Percentiles rank a stretch among this genome's conserved stretches.
These are phyloP conservation scores for Takifugu rubripes DNA, from an alignment of 2,797 vertebrate genomes.

Conservation along the genomic window DNA sequence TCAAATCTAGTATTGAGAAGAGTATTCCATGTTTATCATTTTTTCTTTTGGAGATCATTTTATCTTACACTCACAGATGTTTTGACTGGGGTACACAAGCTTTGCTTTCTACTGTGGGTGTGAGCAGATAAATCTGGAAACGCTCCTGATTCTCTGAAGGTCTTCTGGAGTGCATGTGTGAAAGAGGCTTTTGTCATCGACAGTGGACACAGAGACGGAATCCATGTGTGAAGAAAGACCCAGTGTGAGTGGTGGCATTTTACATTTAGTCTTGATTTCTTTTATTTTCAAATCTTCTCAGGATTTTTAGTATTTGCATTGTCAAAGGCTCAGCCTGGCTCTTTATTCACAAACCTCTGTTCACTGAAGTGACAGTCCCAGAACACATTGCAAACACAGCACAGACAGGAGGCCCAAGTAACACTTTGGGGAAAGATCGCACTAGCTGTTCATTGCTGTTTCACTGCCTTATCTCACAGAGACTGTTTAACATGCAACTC, in stretches of 20 bases:
- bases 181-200: no score
- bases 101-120: no score
- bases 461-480: constrained; percentile 73
- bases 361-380: constrained; percentile 48
- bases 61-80: no score
- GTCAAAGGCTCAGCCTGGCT: constrained; percentile 24
- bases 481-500: constrained; percentile 54
- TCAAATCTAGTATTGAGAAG: no score
- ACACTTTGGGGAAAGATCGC: constrained; percentile 43
- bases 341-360: constrained; percentile 70
- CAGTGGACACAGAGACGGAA: no score
- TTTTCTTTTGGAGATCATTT: no score
- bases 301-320: neutral
- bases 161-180: no score
- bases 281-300: neutral
- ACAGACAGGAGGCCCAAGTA: constrained; percentile 44
- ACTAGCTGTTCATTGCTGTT: constrained; percentile 73
- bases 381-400: constrained; percentile 40
- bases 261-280: constrained; percentile 22
- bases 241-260: constrained; percentile 16
- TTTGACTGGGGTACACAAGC: no score
- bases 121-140: no score
- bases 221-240: constrained; percentile 67
- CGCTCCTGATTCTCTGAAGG: no score
- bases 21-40: no score